Conservation (phyloP, 1,140 invertebrate genomes). For the Ctenoplectra terminalis region DNA sequence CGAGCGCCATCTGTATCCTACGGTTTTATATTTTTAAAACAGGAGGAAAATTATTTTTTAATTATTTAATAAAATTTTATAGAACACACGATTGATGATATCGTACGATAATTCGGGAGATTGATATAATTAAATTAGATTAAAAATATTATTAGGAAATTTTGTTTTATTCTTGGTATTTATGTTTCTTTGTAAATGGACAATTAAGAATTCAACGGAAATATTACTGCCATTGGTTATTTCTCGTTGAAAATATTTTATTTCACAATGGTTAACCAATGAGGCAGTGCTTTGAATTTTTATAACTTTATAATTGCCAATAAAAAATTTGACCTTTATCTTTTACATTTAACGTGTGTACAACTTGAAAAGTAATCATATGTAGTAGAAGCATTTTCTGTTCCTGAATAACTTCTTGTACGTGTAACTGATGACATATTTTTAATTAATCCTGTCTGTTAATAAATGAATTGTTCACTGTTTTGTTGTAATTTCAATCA, state of each 20-base stretch:
- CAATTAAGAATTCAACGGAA: background rate
- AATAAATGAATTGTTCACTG: background rate
- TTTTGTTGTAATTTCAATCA: slow-evolving; percentile 3
- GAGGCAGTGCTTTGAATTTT: background rate
- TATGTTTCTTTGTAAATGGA: slow-evolving; percentile 2
- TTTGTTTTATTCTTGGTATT: background rate
- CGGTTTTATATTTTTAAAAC: slow-evolving; percentile 13
- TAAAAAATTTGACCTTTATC: background rate
- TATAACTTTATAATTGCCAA: background rate
- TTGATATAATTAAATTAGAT: background rate
- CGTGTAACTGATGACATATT: background rate
- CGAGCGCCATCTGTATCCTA: slow-evolving; percentile 28
- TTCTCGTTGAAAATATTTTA: slow-evolving; percentile 2
- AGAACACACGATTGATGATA: background rate
- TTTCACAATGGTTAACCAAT: background rate
- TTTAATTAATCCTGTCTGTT: background rate
- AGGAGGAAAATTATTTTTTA: background rate
- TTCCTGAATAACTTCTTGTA: background rate
- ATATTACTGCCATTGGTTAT: slow-evolving; percentile 17
- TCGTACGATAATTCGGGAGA: background rate
- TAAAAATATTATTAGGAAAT: background rate
- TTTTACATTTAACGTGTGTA: background rate
- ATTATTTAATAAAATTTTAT: background rate
- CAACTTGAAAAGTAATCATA: background rate
- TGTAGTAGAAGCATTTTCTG: background rate